Evolutionary conservation across 2,888 invertebrate genomes (phyloP), one percentile per base, ranked within the genome.

Genomic region (Perizoma flavofasciatum): DNA sequence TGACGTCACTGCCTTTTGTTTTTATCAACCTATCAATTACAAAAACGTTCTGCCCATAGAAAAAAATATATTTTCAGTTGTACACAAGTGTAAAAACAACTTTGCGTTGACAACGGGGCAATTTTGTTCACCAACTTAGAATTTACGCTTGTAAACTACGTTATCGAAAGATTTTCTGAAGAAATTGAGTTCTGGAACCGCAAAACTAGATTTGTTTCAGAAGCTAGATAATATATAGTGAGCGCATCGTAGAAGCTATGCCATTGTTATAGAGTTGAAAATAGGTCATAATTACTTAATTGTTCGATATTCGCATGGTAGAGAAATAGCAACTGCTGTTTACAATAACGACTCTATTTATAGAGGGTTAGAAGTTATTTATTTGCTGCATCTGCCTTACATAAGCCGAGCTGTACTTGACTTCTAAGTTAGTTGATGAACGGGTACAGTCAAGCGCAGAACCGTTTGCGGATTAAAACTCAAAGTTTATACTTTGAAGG

Each of bases 391-490:
- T 72, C 71, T 70, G 68, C 66, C 77, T 84, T 86, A 83, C 81
- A 82, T 85, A 87, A 87, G 78, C 74, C 67, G 64, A 70, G 77
- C 77, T 85, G 85, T 88, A 85, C 88, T 88, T 85, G 87, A 89
- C 87, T 85, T 79, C 82, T 79, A 82, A 85, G 74, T 82, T 81
- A 78, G 82, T 82, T 75, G 85, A 85, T 79, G 79, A 82, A 85
- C 87, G 68, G 65, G 89, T 89, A 87, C 79, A 73, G 52, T 71
- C 75, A 65, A 9, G 55, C 2, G 32, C 74, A 75, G 58, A 79
- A 71, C 33, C 49, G 54, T 55, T 58, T 59, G 46, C 35, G 53
- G 59, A 56, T 65, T 61, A 55, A 55, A 63, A 55, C 61, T 63
- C 40, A 58, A 59, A 59, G 61, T 45, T 59, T 49, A 32, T 46